Evolutionary conservation across 2,113 vertebrate species (phyloP), one percentile per base, ranked within the genome.

Genomic region (Caranx melampygus): DNA sequence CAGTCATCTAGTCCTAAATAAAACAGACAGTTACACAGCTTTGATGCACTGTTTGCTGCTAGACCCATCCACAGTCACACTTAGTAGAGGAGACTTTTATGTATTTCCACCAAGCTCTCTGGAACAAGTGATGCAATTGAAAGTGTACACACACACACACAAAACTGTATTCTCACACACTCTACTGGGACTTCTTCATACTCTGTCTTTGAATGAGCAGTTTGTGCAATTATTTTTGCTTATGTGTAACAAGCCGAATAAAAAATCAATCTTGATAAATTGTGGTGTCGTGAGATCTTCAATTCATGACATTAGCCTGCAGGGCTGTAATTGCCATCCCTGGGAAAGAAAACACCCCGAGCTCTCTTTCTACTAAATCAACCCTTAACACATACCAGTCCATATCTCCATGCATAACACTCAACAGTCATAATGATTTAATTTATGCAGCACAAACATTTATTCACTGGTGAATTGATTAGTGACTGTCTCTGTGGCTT

Each of bases 391-490:
- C 58, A 47, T 55, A n/a, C 26, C 67, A 16, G 4, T 60, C 42
- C 35, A 55, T 61, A 58, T 69, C 69, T 61, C 42, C 57, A 76
- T 37, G 47, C 44, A 1, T 49, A 72, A 58, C 44, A 33, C 42
- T 68, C 18, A 11, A 80, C 33, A 44, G 69, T 83, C 52, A 47
- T 66, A 18, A 74, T 51, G 63, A 86, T 82, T 79, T 74, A 54
- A 86, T 88, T 81, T 57, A 90, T 78, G 67, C 74, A 45, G 63
- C n/a, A 64, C 66, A 87, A 73, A 76, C 77, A 81, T 69, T 77
- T 69, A 79, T 75, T 72, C 78, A 65, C 85, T 73, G 83, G 55
- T 18, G 55, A 79, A 82, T 63, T 84, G 85, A 87, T 89, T 79
- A 64, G 80, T 42, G 34, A 44, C 80, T 66, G 81, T 84, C 82